A percentile compares a stretch with the other conserved stretches of the same genome.
Evolutionary conservation across 2,113 vertebrate species (phyloP).

Genomic region (Grammomys surdaster): DNA sequence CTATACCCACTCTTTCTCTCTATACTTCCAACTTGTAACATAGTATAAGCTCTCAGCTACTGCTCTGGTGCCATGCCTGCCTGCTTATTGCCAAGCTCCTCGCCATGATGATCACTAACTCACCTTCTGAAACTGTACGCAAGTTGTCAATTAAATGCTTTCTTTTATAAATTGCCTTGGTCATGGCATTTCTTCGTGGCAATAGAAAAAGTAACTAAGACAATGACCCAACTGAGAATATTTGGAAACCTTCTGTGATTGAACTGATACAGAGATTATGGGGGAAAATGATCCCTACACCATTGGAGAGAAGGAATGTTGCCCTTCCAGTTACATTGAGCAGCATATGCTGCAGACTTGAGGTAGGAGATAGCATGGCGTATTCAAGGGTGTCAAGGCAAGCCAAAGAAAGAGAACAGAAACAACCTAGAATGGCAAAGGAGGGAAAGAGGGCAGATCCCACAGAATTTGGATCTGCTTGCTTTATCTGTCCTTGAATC

Average conservation of each 20-base stretch:
- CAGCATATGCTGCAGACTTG: background rate
- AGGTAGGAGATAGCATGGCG: background rate
- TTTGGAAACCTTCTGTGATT: background rate
- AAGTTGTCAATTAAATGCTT: background rate
- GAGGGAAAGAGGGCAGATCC: accelerated
- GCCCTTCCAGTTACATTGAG: background rate
- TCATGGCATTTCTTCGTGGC: background rate
- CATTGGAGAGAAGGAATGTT: background rate
- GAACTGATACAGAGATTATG: background rate
- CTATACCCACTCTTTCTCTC: background rate
- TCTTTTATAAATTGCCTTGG: background rate
- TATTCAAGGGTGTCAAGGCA: background rate
- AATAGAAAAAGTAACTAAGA: background rate
- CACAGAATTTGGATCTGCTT: no score
- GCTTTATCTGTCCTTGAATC: background rate
- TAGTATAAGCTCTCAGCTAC: background rate
- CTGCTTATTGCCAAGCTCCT: no score
- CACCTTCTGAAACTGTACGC: background rate
- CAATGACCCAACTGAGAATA: background rate
- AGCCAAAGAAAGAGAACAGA: background rate
- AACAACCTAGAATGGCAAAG: background rate
- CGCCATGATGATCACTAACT: background rate
- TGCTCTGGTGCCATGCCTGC: background rate
- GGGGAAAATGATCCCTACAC: background rate
- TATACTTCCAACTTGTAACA: background rate